Evolutionary conservation across 1,140 invertebrate species (phyloP), one percentile per base, ranked within the genome.

Genomic region (Archegozetes longisetosus): DNA sequence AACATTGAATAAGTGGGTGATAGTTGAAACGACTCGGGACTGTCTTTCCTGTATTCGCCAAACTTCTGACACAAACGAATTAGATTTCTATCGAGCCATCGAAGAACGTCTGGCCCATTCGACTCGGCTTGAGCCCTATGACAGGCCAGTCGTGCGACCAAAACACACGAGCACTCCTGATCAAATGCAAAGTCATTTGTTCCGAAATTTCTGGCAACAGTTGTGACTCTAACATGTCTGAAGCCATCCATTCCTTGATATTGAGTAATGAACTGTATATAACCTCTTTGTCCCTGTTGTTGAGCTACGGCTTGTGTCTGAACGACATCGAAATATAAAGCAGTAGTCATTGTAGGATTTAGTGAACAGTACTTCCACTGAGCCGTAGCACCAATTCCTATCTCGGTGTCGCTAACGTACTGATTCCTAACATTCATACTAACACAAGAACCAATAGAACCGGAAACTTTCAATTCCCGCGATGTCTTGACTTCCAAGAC

Each of bases 11-110:
- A 99, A 72, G 95, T 96, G 70, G 97, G 93, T 22, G 86, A 82
- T 32, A 98, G 80, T 63, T 90, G 78, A 75, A 99, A 98, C 56
- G 88, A 92, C 68, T 88, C 89, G 1, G 92, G 90, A 77, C 98
- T 92, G 70, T 99, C 94, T 71, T 96, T 97, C 59, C 82, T 81
- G 72, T 95, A 99, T 70, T 98, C 92, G 52, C 93, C 96, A 76
- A 99, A 98, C 73, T 97, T 97, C 71, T 98, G 95, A 74, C 95
- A 98, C 76, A 98, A 76, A 72, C 93, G 78, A 67, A 99, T 98
- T 6, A 99, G 79, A 83, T 92, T 97, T 66, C 95, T 79, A 76
- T 98, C 96, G 0, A 98, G 82, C 95, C 95, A 99, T 68, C 96
- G 80, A 59, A 99, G 77, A 48, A 98, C 91, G 74, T 99, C 95